Evolutionary conservation across 1,140 invertebrate genomes (phyloP), one percentile per base, ranked within the genome.

Genomic region (Rhagoletis pomonella): DNA sequence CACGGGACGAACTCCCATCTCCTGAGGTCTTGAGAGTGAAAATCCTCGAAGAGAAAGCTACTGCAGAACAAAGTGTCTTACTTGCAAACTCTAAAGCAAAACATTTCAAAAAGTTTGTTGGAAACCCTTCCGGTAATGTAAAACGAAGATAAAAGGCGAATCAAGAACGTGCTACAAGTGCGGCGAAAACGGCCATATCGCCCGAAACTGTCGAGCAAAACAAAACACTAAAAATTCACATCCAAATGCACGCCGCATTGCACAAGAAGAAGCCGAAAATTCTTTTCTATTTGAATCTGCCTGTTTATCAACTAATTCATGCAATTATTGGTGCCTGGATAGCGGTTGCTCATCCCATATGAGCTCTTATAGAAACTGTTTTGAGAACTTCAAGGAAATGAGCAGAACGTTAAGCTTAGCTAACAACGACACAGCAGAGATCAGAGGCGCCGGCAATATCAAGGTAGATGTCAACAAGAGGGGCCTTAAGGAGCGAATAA

Each of bases 171-270:
- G 86, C 67, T 86, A 50, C 67, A 86, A 65, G 14, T 86, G 86
- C 47, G 86, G 64, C 10, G 67, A 65, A 69, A 10, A 55, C 14
- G 86, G 64, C 7, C 62, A 55, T 69, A 67, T 69, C n/a, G 86
- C 86, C 17, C 47, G 65, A 86, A 69, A 86, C 55, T 86, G 86
- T 47, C 6, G 60, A 67, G 60, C 47, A 55, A 86, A 86, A 65
- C 50, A 86, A 59, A 50, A 85, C 42, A 47, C 50, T 42, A 19
- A 81, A 47, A 50, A 17, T n/a, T 47, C 50, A n/a, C 10, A 47
- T 6, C 47, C 19, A 58, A 55, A 39, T 19, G 50, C 50, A 55
- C 2, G 50, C 50, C 50, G 50, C 10, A 55, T 55, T 39, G 64
- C 64, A 19, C 6, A 19, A 9, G 64, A 6, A 67, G n/a, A 39